Base-by-base conservation (phyloP, 2,797 vertebrate species). In the Micromesistius poutassou region DNA sequence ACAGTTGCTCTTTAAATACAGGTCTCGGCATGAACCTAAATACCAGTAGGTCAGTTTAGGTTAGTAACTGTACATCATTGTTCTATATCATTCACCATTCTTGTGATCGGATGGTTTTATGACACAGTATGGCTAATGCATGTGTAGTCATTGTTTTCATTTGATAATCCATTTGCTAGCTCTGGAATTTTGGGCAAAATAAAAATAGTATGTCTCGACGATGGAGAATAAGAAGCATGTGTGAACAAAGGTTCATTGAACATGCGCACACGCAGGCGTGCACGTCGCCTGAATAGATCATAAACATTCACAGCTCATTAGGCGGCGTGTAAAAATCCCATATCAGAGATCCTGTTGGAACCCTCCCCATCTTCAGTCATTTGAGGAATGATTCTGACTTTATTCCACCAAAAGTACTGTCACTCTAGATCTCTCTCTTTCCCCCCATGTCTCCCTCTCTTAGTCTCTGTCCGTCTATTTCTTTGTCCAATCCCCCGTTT, bases 291-390 rank as follows among this genome's bases (percentile, higher is more conserved):
- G 25, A 9, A 30, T 14, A 16, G 25, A 28, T 28, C 66, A 30
- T 30, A 13, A 70, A 70, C 66, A 30, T 4, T 28, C 25, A 1
- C 76, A 10, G 46, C 79, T 78, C 83, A 84, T 76, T 80, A 87
- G 83, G 85, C 83, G 9, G 71, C 6, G 50, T 55, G 16, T 55
- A 22, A 22, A 22, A 55, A 55, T 55, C 50, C 50, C 50, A 19
- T 46, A 46, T 22, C 50, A 22, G 19, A 55, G 50, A 16, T 55
- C 50, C 16, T 7, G 19, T 55, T 55, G 50, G 4, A 55, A 55
- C 77, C 77, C 79, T 83, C 66, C 66, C 7, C 83, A 88, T 87
- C 88, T 85, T 84, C 85, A 90, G 86, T 90, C 86, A 86, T 30
- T 77, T 8, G 6, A 73, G 36, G 75, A 88, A 87, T 82, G 76